A percentile compares a stretch with the other conserved stretches of the same genome.
phyloP scores from a whole-genome alignment of 2,797 vertebrate genomes.

The Urocyon cinereoargenteus region DNA sequence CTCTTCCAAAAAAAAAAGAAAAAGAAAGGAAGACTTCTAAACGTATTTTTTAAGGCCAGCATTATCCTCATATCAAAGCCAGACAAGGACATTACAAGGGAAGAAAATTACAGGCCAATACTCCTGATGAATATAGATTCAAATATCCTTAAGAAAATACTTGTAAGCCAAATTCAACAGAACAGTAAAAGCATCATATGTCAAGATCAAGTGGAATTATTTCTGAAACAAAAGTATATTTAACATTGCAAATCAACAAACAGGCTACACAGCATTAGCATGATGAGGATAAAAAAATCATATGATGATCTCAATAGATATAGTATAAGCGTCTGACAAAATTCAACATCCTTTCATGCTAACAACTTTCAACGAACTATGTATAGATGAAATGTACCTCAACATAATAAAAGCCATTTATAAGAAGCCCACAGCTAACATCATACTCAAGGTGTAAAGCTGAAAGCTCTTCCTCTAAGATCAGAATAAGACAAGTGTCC shows the following conservation, averaged over 20 bases:
- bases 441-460: background rate
- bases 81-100: background rate
- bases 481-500: background rate
- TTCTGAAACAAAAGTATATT: background rate
- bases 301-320: background rate
- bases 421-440: background rate
- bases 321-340: background rate
- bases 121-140: background rate
- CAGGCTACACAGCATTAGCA: background rate
- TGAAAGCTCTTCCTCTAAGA: background rate
- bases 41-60: background rate
- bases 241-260: background rate
- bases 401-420: background rate
- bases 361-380: background rate
- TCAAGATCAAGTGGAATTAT: background rate
- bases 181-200: background rate
- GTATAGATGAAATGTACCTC: background rate
- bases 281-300: background rate
- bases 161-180: background rate
- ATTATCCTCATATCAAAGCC: background rate
- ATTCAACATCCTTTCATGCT: background rate
- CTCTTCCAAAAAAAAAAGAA: background rate
- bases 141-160: background rate
- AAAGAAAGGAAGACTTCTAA: background rate
- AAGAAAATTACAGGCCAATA: background rate